A percentile compares a stretch with the other conserved stretches of the same genome.
Evolutionary conservation across 2,797 vertebrate genomes (phyloP).

Genomic region (Semaprochilodus insignis): DNA sequence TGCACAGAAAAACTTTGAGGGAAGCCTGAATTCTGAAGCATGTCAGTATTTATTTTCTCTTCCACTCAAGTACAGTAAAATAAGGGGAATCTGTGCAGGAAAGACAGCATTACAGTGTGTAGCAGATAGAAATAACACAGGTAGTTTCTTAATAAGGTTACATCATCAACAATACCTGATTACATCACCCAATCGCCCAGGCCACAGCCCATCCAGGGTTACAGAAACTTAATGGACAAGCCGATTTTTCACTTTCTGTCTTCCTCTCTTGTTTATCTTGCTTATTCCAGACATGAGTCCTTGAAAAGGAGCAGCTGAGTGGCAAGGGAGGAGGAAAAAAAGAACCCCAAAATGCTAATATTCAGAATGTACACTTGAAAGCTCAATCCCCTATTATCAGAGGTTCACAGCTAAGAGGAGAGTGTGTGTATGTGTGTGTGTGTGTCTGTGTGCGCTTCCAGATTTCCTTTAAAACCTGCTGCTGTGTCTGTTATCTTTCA

Average conservation of each 20-base stretch:
- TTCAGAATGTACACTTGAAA: conserved; percentile 44
- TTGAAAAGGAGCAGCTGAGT: conserved; percentile 35
- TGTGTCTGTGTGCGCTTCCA: conserved; percentile 9
- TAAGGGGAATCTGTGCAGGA: too few species aligned
- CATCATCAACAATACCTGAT: too few species aligned
- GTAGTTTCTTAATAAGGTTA: too few species aligned
- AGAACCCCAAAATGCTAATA: conserved; percentile 40
- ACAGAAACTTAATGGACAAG: not conserved
- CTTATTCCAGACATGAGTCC: conserved; percentile 26
- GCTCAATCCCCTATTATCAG: conserved; percentile 50
- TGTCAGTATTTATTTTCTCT: too few species aligned
- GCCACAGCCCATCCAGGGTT: not conserved
- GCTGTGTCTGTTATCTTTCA: conserved; percentile 54
- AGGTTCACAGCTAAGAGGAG: conserved; percentile 23
- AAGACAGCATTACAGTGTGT: too few species aligned
- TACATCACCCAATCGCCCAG: too few species aligned
- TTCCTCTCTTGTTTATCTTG: conserved; percentile 33
- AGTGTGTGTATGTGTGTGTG: conserved; percentile 14
- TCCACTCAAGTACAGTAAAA: too few species aligned
- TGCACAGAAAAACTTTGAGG: too few species aligned
- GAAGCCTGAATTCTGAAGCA: too few species aligned
- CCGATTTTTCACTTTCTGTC: not conserved
- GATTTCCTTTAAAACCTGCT: conserved; percentile 34
- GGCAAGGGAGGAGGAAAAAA: conserved; percentile 27
- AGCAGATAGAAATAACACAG: too few species aligned